Conservation (phyloP, 1,140 invertebrate genomes). For the Cotesia typhae region DNA sequence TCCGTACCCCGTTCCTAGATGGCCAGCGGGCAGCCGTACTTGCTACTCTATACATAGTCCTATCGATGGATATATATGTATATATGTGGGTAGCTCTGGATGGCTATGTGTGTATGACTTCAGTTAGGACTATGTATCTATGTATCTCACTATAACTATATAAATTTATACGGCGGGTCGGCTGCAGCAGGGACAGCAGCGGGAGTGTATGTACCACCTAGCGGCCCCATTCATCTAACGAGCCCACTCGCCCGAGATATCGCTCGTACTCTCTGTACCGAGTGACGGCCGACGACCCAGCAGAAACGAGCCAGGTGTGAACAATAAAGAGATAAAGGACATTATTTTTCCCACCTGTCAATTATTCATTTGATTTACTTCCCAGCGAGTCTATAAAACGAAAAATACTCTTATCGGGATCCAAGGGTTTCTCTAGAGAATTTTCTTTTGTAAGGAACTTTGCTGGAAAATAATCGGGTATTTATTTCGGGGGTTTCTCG, state of each 20-base stretch:
- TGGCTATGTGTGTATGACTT: not conserved
- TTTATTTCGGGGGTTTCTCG: too few species aligned
- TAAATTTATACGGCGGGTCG: too few species aligned
- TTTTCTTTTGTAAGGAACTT: too few species aligned
- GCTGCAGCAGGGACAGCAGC: too few species aligned
- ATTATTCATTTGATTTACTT: conserved; percentile 28
- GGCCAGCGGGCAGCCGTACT: conserved; percentile 12
- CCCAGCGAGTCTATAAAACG: too few species aligned
- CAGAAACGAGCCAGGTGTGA: conserved; percentile 28
- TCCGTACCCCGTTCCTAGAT: conserved; percentile 25
- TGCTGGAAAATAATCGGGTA: too few species aligned
- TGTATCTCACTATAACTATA: conserved; percentile 1
- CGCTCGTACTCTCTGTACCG: conserved; percentile 39
- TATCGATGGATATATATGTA: not conserved
- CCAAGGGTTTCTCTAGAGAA: too few species aligned
- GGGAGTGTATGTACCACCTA: conserved; percentile 38
- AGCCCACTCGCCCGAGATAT: conserved; percentile 49
- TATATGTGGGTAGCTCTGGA: not conserved
- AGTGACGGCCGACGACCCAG: not conserved
- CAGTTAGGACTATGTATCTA: not conserved
- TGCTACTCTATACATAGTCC: not conserved
- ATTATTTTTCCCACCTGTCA: conserved; percentile 16
- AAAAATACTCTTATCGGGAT: too few species aligned
- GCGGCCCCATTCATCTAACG: conserved; percentile 62
- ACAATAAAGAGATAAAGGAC: conserved; percentile 32